Conservation (phyloP, 2,888 invertebrate species). For the Iselma pallidipennis region DNA sequence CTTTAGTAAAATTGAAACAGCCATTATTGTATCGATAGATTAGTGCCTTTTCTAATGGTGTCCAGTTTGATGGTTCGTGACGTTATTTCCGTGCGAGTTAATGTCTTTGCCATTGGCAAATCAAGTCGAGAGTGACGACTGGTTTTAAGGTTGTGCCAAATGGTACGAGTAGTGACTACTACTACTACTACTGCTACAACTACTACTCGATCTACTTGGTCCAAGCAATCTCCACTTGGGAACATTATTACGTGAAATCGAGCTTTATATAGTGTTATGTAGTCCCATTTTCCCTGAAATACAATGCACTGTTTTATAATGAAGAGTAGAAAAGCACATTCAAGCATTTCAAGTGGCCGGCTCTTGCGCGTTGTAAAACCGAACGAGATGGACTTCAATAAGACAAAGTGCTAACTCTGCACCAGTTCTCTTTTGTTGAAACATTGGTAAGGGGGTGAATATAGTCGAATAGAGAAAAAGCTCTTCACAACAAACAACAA, state of each 20-base stretch:
- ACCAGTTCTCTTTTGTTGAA: neutral
- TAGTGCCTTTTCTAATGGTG: neutral
- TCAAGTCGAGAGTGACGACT: neutral
- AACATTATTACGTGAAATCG: conserved; percentile 41
- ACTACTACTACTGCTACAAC: too few relatives aligned
- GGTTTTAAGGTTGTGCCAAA: neutral
- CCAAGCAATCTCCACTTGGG: conserved; percentile 19
- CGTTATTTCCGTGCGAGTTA: neutral
- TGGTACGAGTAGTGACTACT: too few relatives aligned
- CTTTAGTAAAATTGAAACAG: too few relatives aligned
- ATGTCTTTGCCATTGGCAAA: neutral
- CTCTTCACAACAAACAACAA: neutral
- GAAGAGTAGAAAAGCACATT: conserved; percentile 51
- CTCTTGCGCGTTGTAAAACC: conserved; percentile 44
- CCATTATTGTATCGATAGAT: too few relatives aligned
- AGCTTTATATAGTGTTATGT: conserved; percentile 49
- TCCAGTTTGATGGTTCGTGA: neutral
- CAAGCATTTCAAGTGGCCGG: conserved; percentile 41
- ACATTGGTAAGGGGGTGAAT: neutral
- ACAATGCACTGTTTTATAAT: conserved; percentile 50
- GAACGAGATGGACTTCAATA: conserved; percentile 51
- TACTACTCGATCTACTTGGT: too few relatives aligned
- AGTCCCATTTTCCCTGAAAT: conserved; percentile 48
- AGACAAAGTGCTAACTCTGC: conserved; percentile 51
- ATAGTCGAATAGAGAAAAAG: conserved; percentile 5